Conservation (phyloP, 2,888 invertebrate genomes). For the Neria commutata region DNA sequence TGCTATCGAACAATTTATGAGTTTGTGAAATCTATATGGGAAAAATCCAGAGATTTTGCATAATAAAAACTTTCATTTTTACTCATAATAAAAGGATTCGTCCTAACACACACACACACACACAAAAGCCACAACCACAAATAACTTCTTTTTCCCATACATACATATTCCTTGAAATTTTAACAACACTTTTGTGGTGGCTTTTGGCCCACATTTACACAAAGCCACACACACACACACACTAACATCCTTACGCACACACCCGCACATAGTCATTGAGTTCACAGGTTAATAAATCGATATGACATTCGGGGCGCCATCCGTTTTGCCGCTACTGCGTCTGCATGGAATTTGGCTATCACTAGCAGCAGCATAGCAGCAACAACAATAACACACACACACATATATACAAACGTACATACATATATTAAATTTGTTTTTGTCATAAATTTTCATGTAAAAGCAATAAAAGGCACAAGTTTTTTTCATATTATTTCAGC, state of each 20-base stretch:
- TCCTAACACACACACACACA: conserved; percentile 6
- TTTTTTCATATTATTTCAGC: conserved; percentile 25
- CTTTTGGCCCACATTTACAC: background rate
- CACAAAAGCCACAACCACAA: conserved; percentile 22
- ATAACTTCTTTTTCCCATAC: conserved; percentile 5
- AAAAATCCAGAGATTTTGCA: background rate
- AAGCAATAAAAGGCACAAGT: conserved; percentile 52
- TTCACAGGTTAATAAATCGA: conserved; percentile 56
- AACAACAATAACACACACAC: conserved; percentile 13
- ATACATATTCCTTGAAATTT: conserved; percentile 3
- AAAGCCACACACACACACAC: background rate
- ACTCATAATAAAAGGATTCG: background rate
- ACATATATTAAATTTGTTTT: conserved; percentile 4
- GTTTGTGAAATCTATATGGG: background rate
- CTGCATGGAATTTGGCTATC: conserved; percentile 12
- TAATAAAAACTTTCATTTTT: conserved; percentile 1
- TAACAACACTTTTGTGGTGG: conserved; percentile 33
- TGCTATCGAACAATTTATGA: background rate
- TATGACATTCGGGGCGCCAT: conserved; percentile 44
- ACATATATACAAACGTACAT: conserved; percentile 26
- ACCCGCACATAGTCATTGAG: conserved; percentile 35
- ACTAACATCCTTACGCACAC: background rate
- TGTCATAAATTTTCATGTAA: conserved; percentile 52
- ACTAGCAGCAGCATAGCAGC: conserved; percentile 9
- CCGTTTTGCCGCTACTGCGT: conserved; percentile 1